Evolutionary conservation across 2,797 vertebrate species (phyloP).

Genomic region (Pipistrellus kuhlii): DNA sequence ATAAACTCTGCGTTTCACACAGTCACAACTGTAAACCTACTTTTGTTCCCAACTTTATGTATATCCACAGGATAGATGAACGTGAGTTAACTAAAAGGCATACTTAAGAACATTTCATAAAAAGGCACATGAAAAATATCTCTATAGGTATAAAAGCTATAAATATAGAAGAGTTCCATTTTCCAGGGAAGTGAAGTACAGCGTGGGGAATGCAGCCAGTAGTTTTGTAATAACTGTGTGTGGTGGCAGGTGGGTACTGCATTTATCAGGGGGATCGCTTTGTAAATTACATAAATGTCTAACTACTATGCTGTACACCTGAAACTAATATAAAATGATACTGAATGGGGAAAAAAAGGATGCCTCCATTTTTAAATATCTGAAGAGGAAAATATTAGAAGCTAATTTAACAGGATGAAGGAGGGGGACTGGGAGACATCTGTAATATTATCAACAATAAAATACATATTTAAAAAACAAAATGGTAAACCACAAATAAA

Average conservation of each 20-base stretch:
- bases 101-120: conserved; percentile 5
- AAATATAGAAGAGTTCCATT: background rate
- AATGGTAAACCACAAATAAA: background rate
- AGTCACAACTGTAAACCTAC: background rate
- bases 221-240: background rate
- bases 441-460: too few relatives aligned
- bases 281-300: background rate
- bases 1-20: background rate
- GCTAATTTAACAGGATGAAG: background rate
- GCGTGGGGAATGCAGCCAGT: background rate
- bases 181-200: background rate
- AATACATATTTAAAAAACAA: too few relatives aligned
- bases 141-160: background rate
- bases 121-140: background rate
- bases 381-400: background rate
- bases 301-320: background rate
- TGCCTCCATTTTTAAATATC: background rate
- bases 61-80: background rate
- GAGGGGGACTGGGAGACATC: too few relatives aligned
- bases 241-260: background rate
- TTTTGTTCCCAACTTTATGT: background rate
- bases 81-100: background rate
- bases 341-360: background rate
- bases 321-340: background rate
- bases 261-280: background rate